Evolutionary conservation across 2,888 invertebrate species (phyloP), one percentile per base, ranked within the genome.

Genomic region (Microchrysa polita): DNA sequence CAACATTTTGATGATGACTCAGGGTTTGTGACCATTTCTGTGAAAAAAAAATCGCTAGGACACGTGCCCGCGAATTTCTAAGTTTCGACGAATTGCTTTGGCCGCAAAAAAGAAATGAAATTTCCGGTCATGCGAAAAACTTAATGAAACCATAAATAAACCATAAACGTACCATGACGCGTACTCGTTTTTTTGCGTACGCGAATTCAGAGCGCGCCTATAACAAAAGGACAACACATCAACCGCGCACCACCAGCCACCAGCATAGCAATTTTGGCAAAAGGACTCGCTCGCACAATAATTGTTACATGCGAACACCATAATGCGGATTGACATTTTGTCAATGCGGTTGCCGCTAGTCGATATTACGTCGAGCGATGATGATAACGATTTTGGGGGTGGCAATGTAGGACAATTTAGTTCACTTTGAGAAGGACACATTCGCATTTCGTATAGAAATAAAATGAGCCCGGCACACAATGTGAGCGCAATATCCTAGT

Each of bases 81-180:
- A n/a, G 48, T 48, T 12, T n/a, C 10, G 10, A 12, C 4, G 48
- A 48, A 48, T 48, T 5, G 5, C 18, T 34, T 9, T 60, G 27
- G n/a, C 22, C 12, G 60, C 23, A 60, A 60, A 16, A 40, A 14
- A 34, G 40, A 40, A 61, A 61, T 40, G 61, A 40, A 59, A 61
- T 40, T 22, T 10, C 16, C 55, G 42, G 2, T 22, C 27, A 34
- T 34, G 22, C 18, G 42, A 48, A 42, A 42, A 65, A 65, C 48
- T 65, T 65, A 65, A 65, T 65, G 65, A 65, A 65, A 48, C 22
- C 65, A 65, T 65, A 48, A 65, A 65, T 48, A 48, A 65, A 48
- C 22, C 65, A 65, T 65, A 48, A 65, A 61, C 42, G 16, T 52
- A 10, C 18, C 55, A 55, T 55, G 55, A 16, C 55, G n/a, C n/a